Base-by-base conservation (phyloP, 2,113 vertebrate species). In the Orycteropus afer region DNA sequence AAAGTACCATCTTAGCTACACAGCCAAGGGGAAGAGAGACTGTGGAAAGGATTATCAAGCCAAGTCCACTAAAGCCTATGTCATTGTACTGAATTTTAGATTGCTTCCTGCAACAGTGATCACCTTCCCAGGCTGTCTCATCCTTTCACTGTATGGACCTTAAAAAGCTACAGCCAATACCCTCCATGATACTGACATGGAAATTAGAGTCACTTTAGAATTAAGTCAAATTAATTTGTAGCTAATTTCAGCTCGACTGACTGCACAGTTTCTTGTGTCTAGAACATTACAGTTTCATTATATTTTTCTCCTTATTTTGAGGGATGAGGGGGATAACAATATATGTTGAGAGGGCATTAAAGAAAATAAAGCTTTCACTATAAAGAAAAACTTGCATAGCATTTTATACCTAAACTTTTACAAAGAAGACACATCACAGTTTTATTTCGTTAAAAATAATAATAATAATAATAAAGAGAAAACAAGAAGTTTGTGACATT, bases 361-460 rank as follows among this genome's bases (percentile, higher is more conserved):
- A 90, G 90, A 97, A 98, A 98, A 98, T 61, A 98, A 89, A 93
- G 96, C 95, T 97, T 90, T 97, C 89, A 96, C 89, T 96, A 96
- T 90, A 96, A 97, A 95, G 96, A 96, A 90, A 96, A 96, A 93
- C 80, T 98, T 98, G 98, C 98, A 98, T 98, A 98, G 98, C 97
- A 5, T 3, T 98, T 96, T 97, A 96, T 98, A 98, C 61, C 96
- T 98, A 98, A 94, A 98, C 94, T 91, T 96, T 98, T 93, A 97
- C 95, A 94, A 95, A 97, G 84, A 97, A 98, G 97, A 97, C 91
- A 96, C 93, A 97, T 49, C 96, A 96, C 90, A 98, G 97, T 96
- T 95, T 97, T 97, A 98, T 97, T 98, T 86, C 96, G 88, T 83
- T 96, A 20, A 87, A n/a, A 82, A 69, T 79, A 81, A 77, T 49